Evolutionary conservation across 2,797 vertebrate species (phyloP).

Genomic region (Sebastes ruberrimus): DNA sequence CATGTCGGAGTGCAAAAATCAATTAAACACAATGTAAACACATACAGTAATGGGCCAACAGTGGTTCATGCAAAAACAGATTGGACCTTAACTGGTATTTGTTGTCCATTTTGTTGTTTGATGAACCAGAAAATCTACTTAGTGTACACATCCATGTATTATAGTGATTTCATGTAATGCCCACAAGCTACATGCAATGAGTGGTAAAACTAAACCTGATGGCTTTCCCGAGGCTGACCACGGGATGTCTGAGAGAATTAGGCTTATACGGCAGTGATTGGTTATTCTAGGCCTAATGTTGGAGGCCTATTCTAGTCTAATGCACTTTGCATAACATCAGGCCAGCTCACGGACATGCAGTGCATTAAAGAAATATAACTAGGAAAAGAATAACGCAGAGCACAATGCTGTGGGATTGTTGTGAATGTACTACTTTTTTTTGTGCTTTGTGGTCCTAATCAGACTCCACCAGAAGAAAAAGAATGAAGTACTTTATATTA

Average conservation of each 20-base stretch:
- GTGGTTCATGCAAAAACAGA: conserved; percentile 1
- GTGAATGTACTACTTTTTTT: background rate
- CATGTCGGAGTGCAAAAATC: conserved; percentile 16
- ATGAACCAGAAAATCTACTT: conserved; percentile 36
- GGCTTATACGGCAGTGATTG: conserved; percentile 56
- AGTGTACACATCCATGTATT: conserved; percentile 16
- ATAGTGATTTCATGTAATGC: conserved; percentile 31
- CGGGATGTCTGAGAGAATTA: conserved; percentile 67
- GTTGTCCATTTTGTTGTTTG: conserved; percentile 23
- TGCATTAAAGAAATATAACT: conserved; percentile 10
- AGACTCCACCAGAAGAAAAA: conserved; percentile 26
- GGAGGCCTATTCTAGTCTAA: conserved; percentile 33
- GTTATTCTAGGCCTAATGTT: conserved; percentile 61
- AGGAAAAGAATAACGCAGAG: background rate
- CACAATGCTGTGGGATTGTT: background rate
- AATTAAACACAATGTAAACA: background rate
- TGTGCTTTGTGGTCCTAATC: conserved; percentile 27
- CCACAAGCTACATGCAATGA: conserved; percentile 44
- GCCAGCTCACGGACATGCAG: conserved; percentile 9
- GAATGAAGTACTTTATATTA: conserved; percentile 43
- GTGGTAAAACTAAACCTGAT: conserved; percentile 66
- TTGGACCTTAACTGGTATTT: conserved; percentile 7
- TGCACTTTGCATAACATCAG: conserved; percentile 48
- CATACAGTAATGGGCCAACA: background rate
- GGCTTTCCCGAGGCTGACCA: conserved; percentile 67